Evolutionary conservation across 2,113 vertebrate genomes (phyloP).

Genomic region (Colossoma macropomum): DNA sequence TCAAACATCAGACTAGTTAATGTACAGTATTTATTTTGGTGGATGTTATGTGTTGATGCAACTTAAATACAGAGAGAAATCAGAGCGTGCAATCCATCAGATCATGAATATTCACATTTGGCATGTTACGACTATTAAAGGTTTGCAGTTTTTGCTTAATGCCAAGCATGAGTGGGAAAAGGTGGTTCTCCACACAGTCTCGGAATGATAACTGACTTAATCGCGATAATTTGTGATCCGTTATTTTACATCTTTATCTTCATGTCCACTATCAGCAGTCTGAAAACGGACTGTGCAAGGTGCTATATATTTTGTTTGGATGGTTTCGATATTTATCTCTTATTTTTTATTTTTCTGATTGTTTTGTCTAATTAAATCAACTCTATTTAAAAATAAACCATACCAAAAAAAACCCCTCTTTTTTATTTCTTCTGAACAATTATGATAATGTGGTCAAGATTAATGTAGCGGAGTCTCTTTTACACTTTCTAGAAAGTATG

Average conservation of each 20-base stretch:
- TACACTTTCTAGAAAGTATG: neutral
- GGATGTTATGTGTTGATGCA: neutral
- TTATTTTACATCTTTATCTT: slow-evolving; percentile 58
- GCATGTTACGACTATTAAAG: neutral
- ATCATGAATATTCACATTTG: neutral
- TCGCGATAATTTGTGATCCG: neutral
- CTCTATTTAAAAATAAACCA: slow-evolving; percentile 70
- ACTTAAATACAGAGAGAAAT: neutral
- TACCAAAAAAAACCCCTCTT: slow-evolving; percentile 17
- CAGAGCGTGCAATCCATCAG: neutral
- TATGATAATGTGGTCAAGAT: neutral
- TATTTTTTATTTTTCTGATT: slow-evolving; percentile 53
- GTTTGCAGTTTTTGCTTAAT: neutral
- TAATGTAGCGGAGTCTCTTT: neutral
- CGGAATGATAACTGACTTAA: neutral
- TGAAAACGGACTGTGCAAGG: slow-evolving; percentile 67
- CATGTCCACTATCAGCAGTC: slow-evolving; percentile 69
- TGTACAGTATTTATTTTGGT: slow-evolving; percentile 61
- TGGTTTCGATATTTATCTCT: slow-evolving; percentile 53
- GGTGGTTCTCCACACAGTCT: neutral
- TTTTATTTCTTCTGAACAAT: neutral
- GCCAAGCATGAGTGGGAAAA: neutral
- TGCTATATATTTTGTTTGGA: slow-evolving; percentile 77
- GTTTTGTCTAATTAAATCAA: slow-evolving; percentile 63
- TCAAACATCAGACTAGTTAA: slow-evolving; percentile 44